Evolutionary conservation across 1,140 invertebrate genomes (phyloP).

Genomic region (Drosophila serrata): DNA sequence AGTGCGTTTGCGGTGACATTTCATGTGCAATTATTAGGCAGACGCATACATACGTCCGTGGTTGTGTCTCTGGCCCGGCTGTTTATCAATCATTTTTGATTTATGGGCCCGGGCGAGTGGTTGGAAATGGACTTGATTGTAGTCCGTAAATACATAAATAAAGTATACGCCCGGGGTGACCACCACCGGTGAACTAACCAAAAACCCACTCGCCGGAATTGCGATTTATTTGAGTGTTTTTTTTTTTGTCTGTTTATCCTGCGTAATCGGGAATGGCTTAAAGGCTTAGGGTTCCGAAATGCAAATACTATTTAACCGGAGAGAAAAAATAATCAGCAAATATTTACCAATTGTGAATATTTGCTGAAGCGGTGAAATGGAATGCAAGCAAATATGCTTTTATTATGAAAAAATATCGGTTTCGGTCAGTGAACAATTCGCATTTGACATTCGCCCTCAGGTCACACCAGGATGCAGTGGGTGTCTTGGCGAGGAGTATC

Average conservation of each 20-base stretch:
- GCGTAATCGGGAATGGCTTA: slow-evolving; percentile 42
- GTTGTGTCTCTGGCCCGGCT: slow-evolving; percentile 21
- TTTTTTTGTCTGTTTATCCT: slow-evolving; percentile 49
- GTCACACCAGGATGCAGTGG: slow-evolving; percentile 25
- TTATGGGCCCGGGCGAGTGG: slow-evolving; percentile 56
- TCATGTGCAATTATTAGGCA: slow-evolving; percentile 58
- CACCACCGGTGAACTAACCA: slow-evolving; percentile 37
- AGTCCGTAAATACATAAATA: slow-evolving; percentile 49
- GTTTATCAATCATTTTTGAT: slow-evolving; percentile 83
- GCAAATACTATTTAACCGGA: slow-evolving; percentile 60
- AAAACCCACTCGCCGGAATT: slow-evolving; percentile 47
- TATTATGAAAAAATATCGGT: slow-evolving; percentile 44
- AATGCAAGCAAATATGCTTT: slow-evolving; percentile 21
- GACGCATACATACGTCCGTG: slow-evolving; percentile 9
- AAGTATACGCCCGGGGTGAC: slow-evolving; percentile 43
- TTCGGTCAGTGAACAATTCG: slow-evolving; percentile 69
- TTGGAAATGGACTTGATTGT: slow-evolving; percentile 44
- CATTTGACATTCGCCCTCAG: slow-evolving; percentile 44
- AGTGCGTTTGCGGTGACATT: slow-evolving; percentile 20
- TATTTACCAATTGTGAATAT: slow-evolving; percentile 55
- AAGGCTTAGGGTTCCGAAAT: slow-evolving; percentile 60
- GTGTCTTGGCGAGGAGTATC: not conserved
- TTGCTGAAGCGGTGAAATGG: slow-evolving; percentile 22
- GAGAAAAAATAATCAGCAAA: slow-evolving; percentile 46
- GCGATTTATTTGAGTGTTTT: slow-evolving; percentile 58